Conservation (phyloP, 2,113 vertebrate species). For the Lampris megalopsis region DNA sequence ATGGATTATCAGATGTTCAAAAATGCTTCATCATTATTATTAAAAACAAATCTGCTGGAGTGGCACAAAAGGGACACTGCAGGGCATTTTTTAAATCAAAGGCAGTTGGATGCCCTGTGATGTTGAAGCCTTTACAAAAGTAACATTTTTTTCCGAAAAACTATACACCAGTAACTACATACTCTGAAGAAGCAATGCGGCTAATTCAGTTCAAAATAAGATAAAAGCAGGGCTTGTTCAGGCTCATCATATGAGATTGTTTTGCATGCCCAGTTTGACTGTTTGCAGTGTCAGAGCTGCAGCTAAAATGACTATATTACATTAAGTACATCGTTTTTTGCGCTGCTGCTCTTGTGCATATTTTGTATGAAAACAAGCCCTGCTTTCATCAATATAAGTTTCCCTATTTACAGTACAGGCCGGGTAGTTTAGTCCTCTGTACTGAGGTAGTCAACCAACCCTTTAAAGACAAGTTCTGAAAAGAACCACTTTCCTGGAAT, state of each 20-base stretch:
- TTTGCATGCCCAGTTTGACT: constrained; percentile 94
- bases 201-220: constrained; percentile 99
- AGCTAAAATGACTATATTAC: constrained; percentile 93
- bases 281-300: constrained; percentile 97
- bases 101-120: constrained; percentile 92
- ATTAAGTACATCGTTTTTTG: constrained; percentile 92
- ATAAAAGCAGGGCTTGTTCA: constrained; percentile 99
- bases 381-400: constrained; percentile 99
- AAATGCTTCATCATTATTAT: constrained; percentile 57
- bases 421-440: constrained; percentile 99
- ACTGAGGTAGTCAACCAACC: constrained; percentile 99
- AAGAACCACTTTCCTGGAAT: constrained; percentile 99
- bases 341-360: constrained; percentile 97
- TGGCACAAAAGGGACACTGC: constrained; percentile 97
- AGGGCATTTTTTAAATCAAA: constrained; percentile 82
- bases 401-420: constrained; percentile 99
- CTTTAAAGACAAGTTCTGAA: constrained; percentile 99
- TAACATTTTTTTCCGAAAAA: constrained; percentile 96
- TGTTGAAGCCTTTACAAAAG: constrained; percentile 99
- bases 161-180: constrained; percentile 99
- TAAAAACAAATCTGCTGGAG: constrained; percentile 79
- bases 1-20: constrained; percentile 57
- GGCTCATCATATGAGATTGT: constrained; percentile 95
- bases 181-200: constrained; percentile 99
- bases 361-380: constrained; percentile 95